Base-by-base conservation (phyloP, 2,113 vertebrate genomes). In the Otis tarda region DNA sequence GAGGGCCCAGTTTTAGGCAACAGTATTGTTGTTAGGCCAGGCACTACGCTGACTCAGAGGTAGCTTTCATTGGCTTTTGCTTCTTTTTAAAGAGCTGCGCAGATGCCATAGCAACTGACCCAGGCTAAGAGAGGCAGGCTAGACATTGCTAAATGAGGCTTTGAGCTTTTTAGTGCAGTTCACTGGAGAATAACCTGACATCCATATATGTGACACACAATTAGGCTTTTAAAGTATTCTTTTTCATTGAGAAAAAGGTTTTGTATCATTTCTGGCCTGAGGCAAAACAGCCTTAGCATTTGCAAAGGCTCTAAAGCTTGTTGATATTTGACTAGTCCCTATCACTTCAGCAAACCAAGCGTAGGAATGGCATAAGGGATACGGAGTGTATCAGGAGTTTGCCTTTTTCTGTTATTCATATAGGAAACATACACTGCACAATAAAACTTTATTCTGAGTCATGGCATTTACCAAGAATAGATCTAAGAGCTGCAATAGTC, bases 51-150 rank as follows among this genome's bases (percentile, higher is more conserved):
- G 84, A 55, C 50, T 91, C 78, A 77, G 30, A 84, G 57, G 21
- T 41, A 56, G 64, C 52, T 88, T 52, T 33, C 21, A 8, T 2
- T 90, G 80, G 33, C 53, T 93, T 81, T 83, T 78, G 56, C 52
- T 17, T 77, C 68, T 49, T 76, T 89, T 31, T 33, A 49, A 88
- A 93, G 76, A 81, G 64, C 79, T 78, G 8, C 53, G 49, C 69
- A 83, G 86, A 65, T 87, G 64, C 83, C 83, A 90, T 89, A 86
- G 88, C 83, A 97, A 90, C 80, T 83, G 79, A 81, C 92, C 60
- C 64, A 71, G 83, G 25, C 76, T 80, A 25, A 89, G 68, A 65
- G 67, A 89, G 43, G 11, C 63, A 63, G 59, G 25, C 33, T 0
- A 73, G 80, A 37, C 31, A 33, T 45, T 81, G 15, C 65, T 78